Evolutionary conservation across 2,888 invertebrate species (phyloP).

Genomic region (Oscheius sp.): DNA sequence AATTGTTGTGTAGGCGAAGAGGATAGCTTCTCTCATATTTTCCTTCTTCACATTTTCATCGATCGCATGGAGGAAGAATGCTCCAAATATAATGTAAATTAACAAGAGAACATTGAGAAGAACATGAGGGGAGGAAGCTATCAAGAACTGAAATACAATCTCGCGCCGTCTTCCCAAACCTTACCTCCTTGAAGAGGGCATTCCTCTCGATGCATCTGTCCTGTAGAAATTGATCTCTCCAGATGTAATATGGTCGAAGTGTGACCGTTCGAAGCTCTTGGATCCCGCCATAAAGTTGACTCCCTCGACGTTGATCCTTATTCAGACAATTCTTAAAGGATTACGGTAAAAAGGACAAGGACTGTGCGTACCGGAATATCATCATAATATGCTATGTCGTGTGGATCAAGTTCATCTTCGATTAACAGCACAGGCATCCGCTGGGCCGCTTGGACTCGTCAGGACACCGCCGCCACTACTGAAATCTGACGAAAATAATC

Average conservation of each 20-base stretch:
- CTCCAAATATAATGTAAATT: constrained; percentile 53
- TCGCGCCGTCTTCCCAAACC: background rate
- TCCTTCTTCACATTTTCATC: constrained; percentile 38
- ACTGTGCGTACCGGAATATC: constrained; percentile 6
- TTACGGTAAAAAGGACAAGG: background rate
- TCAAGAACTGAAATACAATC: constrained; percentile 39
- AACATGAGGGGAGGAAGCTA: constrained; percentile 47
- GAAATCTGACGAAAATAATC: too few relatives aligned
- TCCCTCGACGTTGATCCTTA: background rate
- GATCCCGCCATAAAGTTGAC: background rate
- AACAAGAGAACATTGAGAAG: constrained; percentile 47
- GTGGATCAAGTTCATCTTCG: constrained; percentile 32
- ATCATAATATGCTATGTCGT: constrained; percentile 29
- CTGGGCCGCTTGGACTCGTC: constrained; percentile 22
- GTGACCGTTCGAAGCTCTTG: constrained; percentile 14
- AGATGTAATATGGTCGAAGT: constrained; percentile 47
- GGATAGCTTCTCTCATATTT: constrained; percentile 43
- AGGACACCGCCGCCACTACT: constrained; percentile 16
- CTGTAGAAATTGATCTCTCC: constrained; percentile 54
- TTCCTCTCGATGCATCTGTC: constrained; percentile 54
- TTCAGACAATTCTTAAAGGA: constrained; percentile 1
- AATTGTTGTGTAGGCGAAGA: constrained; percentile 63
- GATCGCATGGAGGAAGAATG: constrained; percentile 44
- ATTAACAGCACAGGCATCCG: constrained; percentile 33
- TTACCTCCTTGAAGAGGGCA: constrained; percentile 46